These are phyloP conservation scores for Synanthedon andrenaeformis DNA, from an alignment of 2,888 invertebrate species.

Conservation along the genomic window DNA sequence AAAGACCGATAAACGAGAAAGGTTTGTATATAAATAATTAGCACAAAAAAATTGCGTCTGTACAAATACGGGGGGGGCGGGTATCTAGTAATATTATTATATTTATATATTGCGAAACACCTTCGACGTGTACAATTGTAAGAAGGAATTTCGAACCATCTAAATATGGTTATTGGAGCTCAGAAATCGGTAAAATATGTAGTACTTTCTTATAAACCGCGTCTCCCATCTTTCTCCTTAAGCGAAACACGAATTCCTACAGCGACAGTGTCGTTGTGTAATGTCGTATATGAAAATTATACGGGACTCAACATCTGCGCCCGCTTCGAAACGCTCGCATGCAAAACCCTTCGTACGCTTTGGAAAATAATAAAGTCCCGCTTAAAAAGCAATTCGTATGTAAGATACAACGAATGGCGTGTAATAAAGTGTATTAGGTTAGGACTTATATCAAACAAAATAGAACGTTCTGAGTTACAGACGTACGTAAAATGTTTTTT, in stretches of 20 bases:
- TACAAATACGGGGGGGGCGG: too few relatives aligned
- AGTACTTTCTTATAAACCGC: not conserved
- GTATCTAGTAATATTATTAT: too few relatives aligned
- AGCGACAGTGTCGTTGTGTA: slow-evolving; percentile 30
- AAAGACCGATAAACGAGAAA: too few relatives aligned
- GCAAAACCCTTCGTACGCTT: slow-evolving; percentile 31
- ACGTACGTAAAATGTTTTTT: not conserved
- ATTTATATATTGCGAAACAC: too few relatives aligned
- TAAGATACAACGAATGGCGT: slow-evolving; percentile 59
- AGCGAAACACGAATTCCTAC: slow-evolving; percentile 45
- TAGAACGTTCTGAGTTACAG: slow-evolving; percentile 22
- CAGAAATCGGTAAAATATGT: too few relatives aligned
- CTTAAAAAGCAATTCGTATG: slow-evolving; percentile 66
- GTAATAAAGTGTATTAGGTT: slow-evolving; percentile 63
- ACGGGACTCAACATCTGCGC: slow-evolving; percentile 44
- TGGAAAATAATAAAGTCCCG: slow-evolving; percentile 62
- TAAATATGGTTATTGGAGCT: too few relatives aligned
- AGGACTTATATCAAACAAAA: slow-evolving; percentile 38
- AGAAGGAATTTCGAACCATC: too few relatives aligned
- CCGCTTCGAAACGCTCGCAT: slow-evolving; percentile 4
- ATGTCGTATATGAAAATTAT: slow-evolving; percentile 54
- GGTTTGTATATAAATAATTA: too few relatives aligned
- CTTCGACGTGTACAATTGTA: too few relatives aligned
- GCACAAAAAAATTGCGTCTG: too few relatives aligned
- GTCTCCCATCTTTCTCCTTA: not conserved